These are phyloP conservation scores for Hexactinellida sp. DNA, from an alignment of 37 sponge, comb jelly and placozoan species.

Conservation along the genomic window DNA sequence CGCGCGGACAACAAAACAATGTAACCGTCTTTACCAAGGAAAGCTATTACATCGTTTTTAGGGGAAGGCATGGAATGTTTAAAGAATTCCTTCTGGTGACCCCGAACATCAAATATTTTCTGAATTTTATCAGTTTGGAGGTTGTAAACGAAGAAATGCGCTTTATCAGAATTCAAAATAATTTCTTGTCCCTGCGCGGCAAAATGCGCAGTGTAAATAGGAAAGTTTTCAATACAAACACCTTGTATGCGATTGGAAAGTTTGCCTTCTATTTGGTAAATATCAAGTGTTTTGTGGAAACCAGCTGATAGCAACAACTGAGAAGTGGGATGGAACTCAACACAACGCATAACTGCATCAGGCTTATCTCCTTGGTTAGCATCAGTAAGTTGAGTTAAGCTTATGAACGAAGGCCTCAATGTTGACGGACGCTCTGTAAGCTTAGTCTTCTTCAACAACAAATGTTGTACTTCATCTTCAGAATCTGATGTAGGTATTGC, in stretches of 20 bases:
- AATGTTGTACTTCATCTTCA: background rate
- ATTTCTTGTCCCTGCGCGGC: constrained; percentile 57
- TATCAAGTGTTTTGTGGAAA: constrained; percentile 62
- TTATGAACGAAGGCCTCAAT: background rate
- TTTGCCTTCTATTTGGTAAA: constrained; percentile 67
- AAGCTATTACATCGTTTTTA: constrained; percentile 56
- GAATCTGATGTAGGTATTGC: background rate
- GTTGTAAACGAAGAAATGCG: constrained; percentile 66
- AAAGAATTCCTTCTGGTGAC: constrained; percentile 21
- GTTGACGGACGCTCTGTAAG: background rate
- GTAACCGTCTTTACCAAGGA: constrained; percentile 71
- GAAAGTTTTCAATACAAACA: constrained; percentile 50
- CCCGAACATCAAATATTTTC: constrained; percentile 51
- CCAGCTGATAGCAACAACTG: constrained; percentile 64
- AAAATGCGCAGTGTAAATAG: constrained; percentile 65
- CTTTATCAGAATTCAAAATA: constrained; percentile 43
- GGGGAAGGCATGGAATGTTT: constrained; percentile 58
- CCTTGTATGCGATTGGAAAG: constrained; percentile 60
- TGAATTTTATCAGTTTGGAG: constrained; percentile 57
- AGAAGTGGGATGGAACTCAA: constrained; percentile 79
- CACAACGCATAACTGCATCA: constrained; percentile 49
- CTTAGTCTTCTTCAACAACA: background rate
- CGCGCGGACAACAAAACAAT: constrained; percentile 54
- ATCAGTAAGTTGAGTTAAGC: background rate
- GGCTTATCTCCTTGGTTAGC: background rate